Percentiles rank a stretch among this genome's conserved stretches.
Evolutionary conservation across 2,797 vertebrate genomes (phyloP).

Genomic region (Mus spretus): DNA sequence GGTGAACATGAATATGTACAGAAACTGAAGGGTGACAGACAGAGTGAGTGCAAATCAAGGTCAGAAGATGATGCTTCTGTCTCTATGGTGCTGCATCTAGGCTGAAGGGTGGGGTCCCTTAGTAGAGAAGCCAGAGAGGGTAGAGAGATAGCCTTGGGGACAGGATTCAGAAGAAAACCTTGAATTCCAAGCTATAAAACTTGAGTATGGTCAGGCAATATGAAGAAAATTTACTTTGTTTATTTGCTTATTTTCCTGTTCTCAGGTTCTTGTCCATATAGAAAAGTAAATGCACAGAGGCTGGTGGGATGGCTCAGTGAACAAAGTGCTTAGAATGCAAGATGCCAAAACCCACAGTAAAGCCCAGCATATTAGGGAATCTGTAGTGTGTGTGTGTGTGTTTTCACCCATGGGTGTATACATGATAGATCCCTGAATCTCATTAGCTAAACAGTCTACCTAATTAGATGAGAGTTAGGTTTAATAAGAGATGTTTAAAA

Average conservation of each 20-base stretch:
- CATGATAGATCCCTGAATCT: background rate
- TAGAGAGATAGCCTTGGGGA: background rate
- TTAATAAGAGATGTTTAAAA: background rate
- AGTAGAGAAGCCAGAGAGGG: background rate
- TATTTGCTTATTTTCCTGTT: background rate
- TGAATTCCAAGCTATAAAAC: background rate
- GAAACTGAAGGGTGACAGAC: background rate
- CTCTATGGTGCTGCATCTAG: background rate
- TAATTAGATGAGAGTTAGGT: background rate
- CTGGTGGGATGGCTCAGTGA: too few species aligned
- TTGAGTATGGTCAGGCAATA: background rate
- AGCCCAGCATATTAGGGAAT: background rate
- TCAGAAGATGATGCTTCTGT: too few species aligned
- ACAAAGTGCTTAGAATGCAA: background rate
- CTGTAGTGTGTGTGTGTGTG: background rate
- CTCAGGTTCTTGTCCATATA: background rate
- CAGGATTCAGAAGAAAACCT: background rate
- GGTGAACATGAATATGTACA: background rate
- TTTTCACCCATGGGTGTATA: background rate
- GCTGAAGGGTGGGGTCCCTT: fast-evolving
- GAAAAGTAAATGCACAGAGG: background rate
- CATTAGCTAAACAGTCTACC: background rate
- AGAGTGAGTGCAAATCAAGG: background rate
- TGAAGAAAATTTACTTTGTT: background rate
- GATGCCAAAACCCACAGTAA: background rate